These are phyloP conservation scores for Dermatophagoides farinae DNA, from an alignment of 1,140 invertebrate species.

Conservation along the genomic window DNA sequence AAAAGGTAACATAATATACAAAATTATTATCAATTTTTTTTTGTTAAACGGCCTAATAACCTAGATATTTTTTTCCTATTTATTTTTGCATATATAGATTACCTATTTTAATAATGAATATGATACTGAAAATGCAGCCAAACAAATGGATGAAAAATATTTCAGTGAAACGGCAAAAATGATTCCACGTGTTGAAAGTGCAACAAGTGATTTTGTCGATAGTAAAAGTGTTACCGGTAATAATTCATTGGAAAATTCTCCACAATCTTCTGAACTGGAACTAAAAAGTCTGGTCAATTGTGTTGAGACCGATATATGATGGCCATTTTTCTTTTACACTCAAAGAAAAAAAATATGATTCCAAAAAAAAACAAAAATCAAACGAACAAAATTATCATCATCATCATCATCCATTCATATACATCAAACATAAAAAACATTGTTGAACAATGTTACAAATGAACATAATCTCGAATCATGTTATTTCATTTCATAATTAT, in stretches of 20 bases:
- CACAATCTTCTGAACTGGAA: not conserved
- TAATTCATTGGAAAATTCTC: not conserved
- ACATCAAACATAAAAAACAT: too few relatives aligned
- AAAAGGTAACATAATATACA: not conserved
- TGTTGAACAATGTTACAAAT: too few relatives aligned
- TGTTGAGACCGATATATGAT: not conserved
- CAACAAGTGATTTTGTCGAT: constrained; percentile 1
- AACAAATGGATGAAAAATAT: not conserved
- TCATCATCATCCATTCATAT: too few relatives aligned
- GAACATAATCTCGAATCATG: too few relatives aligned
- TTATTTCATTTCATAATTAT: too few relatives aligned
- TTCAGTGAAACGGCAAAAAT: not conserved
- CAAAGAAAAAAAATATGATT: too few relatives aligned
- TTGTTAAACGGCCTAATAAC: not conserved
- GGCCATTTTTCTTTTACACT: too few relatives aligned
- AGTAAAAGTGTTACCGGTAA: not conserved
- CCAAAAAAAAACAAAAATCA: too few relatives aligned
- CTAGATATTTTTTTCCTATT: not conserved
- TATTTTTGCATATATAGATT: not conserved
- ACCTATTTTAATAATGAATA: not conserved
- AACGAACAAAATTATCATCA: too few relatives aligned
- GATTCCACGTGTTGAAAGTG: constrained; percentile 2
- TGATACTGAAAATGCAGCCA: not conserved
- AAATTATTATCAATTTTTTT: not conserved
- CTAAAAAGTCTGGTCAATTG: not conserved